Conservation (phyloP, 2,113 vertebrate genomes). For the Pontoporia blainvillei region DNA sequence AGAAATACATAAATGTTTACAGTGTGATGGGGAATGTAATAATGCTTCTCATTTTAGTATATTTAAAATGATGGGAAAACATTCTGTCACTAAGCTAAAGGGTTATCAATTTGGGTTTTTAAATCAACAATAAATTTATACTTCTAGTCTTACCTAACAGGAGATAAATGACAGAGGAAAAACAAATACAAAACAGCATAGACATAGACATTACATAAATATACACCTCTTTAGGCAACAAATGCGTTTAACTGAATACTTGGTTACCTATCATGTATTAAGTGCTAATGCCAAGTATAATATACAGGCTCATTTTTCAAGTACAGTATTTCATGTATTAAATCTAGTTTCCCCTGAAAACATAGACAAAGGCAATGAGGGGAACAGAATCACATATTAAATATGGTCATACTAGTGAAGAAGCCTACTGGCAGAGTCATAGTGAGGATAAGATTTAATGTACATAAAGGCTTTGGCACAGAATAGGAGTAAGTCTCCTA, state of each 20-base stretch:
- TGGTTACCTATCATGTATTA: background rate
- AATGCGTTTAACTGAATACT: background rate
- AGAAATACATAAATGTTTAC: background rate
- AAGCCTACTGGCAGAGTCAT: background rate
- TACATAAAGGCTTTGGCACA: background rate
- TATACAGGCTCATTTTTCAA: background rate
- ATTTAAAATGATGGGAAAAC: background rate
- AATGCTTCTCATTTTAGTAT: background rate
- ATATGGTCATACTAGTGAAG: background rate
- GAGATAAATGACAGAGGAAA: background rate
- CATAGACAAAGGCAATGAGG: background rate
- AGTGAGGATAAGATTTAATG: background rate
- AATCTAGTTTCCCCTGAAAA: background rate
- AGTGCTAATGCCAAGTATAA: background rate
- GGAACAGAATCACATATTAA: background rate
- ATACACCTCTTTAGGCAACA: background rate
- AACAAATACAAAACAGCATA: background rate
- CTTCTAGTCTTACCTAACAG: background rate
- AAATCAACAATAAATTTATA: background rate
- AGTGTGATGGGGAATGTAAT: background rate
- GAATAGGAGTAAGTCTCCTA: background rate
- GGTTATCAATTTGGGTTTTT: background rate
- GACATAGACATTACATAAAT: background rate
- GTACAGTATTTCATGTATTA: background rate
- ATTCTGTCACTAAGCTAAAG: background rate